Base-by-base conservation (phyloP, 2,113 vertebrate genomes). In the Hyaena hyaena region DNA sequence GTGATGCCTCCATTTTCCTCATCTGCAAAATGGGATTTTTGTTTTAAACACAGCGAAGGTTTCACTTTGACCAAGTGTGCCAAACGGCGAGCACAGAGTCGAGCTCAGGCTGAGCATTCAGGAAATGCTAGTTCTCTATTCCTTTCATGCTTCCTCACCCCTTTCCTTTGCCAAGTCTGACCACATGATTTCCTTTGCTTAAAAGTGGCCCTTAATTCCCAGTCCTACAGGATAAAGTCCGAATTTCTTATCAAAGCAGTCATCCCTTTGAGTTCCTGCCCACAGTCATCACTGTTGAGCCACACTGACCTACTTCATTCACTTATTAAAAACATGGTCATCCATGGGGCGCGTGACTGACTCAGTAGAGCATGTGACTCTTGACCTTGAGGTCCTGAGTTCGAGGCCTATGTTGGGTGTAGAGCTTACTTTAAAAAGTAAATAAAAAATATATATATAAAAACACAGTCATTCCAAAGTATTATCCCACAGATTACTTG, bases 1-100 rank as follows among this genome's bases (percentile, higher is more conserved):
- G 43, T 55, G 88, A 87, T 68, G 43, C 28, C 81, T 93, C 63
- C 39, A 21, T 53, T 88, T 79, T 81, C 73, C 81, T 97, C 76
- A 65, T 84, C 80, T 83, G 14, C 73, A 73, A 81, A 74, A 81
- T 7, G 39, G 58, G 19, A 53, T 65, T 90, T 63, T 92, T 55
- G 68, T 93, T 79, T 43, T 26, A 79, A 84, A 58, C 16, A n/a
- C 65, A 65, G 69, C 5, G 31, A 69, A 55, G n/a, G 7, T 68
- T 81, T 89, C n/a, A 35, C 58, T 63, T 9, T 15, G 35, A 12
- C 73, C 48, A 14, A 28, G 19, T 21, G 19, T 19, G 28, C 11
- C 55, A 76, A 80, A 31, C 17, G 14, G 5, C 8, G 31, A 45
- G 45, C 10, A 31, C 63, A 33, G 63, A 26, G 33, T 65, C 50